phyloP scores from a whole-genome alignment of 2,888 invertebrate species.

The Lamproptera curius region DNA sequence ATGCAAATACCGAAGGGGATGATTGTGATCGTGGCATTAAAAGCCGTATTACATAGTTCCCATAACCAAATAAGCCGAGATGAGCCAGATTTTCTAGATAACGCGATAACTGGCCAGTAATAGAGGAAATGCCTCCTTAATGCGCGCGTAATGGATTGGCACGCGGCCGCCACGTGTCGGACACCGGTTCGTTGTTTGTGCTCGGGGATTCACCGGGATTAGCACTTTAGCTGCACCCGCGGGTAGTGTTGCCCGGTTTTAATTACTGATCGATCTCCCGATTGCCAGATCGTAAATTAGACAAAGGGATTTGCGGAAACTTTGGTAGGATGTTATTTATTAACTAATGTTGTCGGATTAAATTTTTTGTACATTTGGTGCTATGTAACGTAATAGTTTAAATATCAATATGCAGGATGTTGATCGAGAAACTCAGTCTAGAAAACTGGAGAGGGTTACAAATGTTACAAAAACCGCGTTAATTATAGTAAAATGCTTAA shows the following conservation, averaged over 20 bases:
- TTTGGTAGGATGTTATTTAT: too few species aligned
- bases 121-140: constrained; percentile 65
- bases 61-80: constrained; percentile 54
- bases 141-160: constrained; percentile 60
- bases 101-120: constrained; percentile 65
- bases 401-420: too few species aligned
- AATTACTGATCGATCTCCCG: constrained; percentile 67
- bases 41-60: constrained; percentile 36
- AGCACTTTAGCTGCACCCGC: constrained; percentile 54
- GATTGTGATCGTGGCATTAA: too few species aligned
- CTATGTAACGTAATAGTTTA: too few species aligned
- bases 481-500: too few species aligned
- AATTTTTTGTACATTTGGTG: too few species aligned
- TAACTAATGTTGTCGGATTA: too few species aligned
- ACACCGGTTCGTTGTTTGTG: constrained; percentile 50
- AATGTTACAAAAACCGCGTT: too few species aligned
- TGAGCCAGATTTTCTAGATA: constrained; percentile 57
- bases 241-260: constrained; percentile 45
- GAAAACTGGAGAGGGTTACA: too few species aligned
- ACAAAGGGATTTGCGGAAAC: constrained; percentile 46
- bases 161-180: constrained; percentile 53
- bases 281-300: constrained; percentile 59
- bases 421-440: too few species aligned
- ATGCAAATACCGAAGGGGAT: too few species aligned
- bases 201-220: constrained; percentile 58